Base-by-base conservation (phyloP, 2,797 vertebrate species). In the Myotis findleyi region DNA sequence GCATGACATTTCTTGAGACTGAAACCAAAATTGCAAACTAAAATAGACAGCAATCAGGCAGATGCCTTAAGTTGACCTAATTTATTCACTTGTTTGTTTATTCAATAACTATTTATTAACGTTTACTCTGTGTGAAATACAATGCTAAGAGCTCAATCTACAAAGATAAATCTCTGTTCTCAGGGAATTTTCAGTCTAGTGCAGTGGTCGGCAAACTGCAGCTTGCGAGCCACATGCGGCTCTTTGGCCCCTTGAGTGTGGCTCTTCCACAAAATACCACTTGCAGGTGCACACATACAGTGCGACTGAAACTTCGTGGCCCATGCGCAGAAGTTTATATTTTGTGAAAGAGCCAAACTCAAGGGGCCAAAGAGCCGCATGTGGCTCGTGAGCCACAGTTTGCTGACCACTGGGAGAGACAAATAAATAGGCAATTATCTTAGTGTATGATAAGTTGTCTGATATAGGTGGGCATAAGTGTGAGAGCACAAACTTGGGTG, bases 131-230 rank as follows among this genome's bases (percentile, higher is more conserved):
- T 69, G 13, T 69, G 25, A 91, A 57, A 44, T 75, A 57, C 21
- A 62, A 33, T 86, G 53, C 79, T 93, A 36, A 84, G 17, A 79
- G 16, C 69, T 89, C 81, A 91, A 30, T 9, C 33, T 82, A 18
- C 85, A 49, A 93, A 96, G 33, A 27, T 88, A 87, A 93, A 85
- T 89, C 73, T 87, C 14, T 88, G 38, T 11, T 66, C 6, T 93
- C n/a, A 53, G 62, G 5, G 66, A 71, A 72, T 53, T 84, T 93
- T n/a, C 44, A 71, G 23, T 87, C 11, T 94, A 80, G 27, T 49
- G 13, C 27, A 62, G 44, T 11, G 44, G 44, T 44, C 10, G 10
- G 44, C 44, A 44, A 44, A 44, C 2, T 44, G 44, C 10, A 10
- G 44, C 44, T 44, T 10, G 2, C 10, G 2, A 44, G 44, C 10